Conservation (phyloP, 2,113 vertebrate species). For the Hemicordylus capensis region DNA sequence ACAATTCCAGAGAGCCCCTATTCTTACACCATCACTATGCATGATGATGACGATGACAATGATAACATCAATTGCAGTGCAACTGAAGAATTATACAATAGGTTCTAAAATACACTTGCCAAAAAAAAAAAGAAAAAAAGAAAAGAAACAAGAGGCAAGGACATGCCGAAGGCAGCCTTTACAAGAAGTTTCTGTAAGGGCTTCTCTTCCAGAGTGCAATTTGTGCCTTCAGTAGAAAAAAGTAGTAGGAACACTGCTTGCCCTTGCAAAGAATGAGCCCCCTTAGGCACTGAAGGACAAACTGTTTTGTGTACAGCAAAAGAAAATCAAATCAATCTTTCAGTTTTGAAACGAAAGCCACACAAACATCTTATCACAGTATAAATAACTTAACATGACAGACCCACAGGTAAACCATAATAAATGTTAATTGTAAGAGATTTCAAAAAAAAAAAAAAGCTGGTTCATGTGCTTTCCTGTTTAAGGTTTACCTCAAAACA, state of each 20-base stretch:
- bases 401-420: background rate
- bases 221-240: background rate
- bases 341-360: background rate
- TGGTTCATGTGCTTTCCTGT: slow-evolving; percentile 1
- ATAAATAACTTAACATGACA: background rate
- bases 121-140: too few relatives aligned
- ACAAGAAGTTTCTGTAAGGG: background rate
- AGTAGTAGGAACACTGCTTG: slow-evolving; percentile 18
- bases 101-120: background rate
- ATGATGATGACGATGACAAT: background rate
- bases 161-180: background rate
- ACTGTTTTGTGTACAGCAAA: background rate
- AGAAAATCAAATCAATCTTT: slow-evolving; percentile 1
- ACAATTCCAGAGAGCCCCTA: background rate
- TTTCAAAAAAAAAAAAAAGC: background rate
- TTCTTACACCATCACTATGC: fast-evolving
- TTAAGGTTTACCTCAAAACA: slow-evolving; percentile 37
- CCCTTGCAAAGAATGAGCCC: slow-evolving; percentile 1
- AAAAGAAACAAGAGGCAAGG: too few relatives aligned
- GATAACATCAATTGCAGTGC: background rate
- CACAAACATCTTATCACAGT: background rate
- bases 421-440: slow-evolving; percentile 9
- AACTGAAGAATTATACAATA: background rate
- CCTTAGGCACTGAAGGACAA: fast-evolving
- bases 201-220: slow-evolving; percentile 21